These are phyloP conservation scores for Chloropsis hardwickii DNA, from an alignment of 2,113 vertebrate genomes.

Conservation along the genomic window DNA sequence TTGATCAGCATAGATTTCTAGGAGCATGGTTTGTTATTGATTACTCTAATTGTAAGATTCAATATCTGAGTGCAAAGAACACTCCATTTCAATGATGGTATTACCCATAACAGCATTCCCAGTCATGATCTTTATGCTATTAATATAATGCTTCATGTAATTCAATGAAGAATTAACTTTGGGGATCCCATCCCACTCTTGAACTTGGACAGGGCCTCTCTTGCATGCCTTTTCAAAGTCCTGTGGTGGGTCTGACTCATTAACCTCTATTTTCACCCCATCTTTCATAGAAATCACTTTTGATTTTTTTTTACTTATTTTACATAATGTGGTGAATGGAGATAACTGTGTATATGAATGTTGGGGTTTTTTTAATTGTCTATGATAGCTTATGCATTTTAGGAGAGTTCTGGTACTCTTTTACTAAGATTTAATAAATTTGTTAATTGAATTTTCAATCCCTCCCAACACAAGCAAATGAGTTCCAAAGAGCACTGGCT, in stretches of 20 bases:
- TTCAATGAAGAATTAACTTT: slow-evolving; percentile 67
- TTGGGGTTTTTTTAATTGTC: slow-evolving; percentile 66
- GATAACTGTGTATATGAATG: slow-evolving; percentile 75
- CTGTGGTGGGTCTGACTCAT: slow-evolving; percentile 71
- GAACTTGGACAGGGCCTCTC: slow-evolving; percentile 63
- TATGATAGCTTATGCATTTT: slow-evolving; percentile 73
- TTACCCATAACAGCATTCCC: slow-evolving; percentile 57
- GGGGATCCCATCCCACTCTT: slow-evolving; percentile 53
- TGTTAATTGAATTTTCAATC: slow-evolving; percentile 67
- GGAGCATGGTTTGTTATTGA: slow-evolving; percentile 70
- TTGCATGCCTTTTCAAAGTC: slow-evolving; percentile 75
- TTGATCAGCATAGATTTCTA: slow-evolving; percentile 71
- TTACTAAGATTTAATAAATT: slow-evolving; percentile 72
- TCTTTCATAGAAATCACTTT: slow-evolving; percentile 53
- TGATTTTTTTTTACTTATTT: slow-evolving; percentile 47
- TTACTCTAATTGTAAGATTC: slow-evolving; percentile 64
- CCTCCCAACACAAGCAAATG: slow-evolving; percentile 50
- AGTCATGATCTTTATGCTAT: slow-evolving; percentile 66
- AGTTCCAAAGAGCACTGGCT: slow-evolving; percentile 55
- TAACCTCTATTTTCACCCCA: slow-evolving; percentile 37
- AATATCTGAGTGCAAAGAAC: slow-evolving; percentile 60
- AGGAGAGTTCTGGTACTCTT: slow-evolving; percentile 69
- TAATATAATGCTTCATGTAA: slow-evolving; percentile 61
- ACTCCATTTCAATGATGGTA: slow-evolving; percentile 58
- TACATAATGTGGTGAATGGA: slow-evolving; percentile 75